Base-by-base conservation (phyloP, 2,797 vertebrate genomes). In the Discoglossus pictus region DNA sequence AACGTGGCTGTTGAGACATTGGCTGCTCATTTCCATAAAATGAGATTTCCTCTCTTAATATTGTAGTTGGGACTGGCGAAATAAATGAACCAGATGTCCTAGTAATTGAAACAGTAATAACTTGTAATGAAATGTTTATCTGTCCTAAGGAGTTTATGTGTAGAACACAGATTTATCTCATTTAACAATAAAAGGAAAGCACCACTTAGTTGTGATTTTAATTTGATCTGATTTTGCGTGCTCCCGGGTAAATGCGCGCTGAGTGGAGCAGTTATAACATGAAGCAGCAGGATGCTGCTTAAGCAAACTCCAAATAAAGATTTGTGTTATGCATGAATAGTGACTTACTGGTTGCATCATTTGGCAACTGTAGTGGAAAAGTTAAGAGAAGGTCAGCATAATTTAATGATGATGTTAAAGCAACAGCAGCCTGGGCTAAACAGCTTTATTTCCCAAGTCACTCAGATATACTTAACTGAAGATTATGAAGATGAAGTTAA, bases 11-110 rank as follows among this genome's bases (percentile, higher is more conserved):
- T n/a, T 24, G 23, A 4, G 43, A 48, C 31, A 55, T 21, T 2
- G 20, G 7, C 13, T n/a, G 23, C 12, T 8, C 39, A 55, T 51
- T 48, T 42, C 34, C 60, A 70, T 56, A 63, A 70, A 70, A 51
- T 16, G 42, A 39, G 17, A 56, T 70, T 58, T 58, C 16, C n/a
- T 35, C 35, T 35, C 12, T 23, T 48, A 58, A 48, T 51, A 64
- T 43, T 25, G 53, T 17, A 58, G 18, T 15, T 39, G 43, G 35
- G 43, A 56, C 43, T 50, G 5, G 44, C 8, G 36, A 35, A 40
- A 35, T 44, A 72, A 76, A 78, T 34, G 59, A 77, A 65, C 48
- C 81, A 84, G 80, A 80, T 83, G 80, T 79, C 35, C 66, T 31
- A 1, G 61, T 76, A 58, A 74, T 79, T 48, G 35, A 48, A 48